Conservation (phyloP, 2,113 vertebrate species). For the Phrynosoma platyrhinos region DNA sequence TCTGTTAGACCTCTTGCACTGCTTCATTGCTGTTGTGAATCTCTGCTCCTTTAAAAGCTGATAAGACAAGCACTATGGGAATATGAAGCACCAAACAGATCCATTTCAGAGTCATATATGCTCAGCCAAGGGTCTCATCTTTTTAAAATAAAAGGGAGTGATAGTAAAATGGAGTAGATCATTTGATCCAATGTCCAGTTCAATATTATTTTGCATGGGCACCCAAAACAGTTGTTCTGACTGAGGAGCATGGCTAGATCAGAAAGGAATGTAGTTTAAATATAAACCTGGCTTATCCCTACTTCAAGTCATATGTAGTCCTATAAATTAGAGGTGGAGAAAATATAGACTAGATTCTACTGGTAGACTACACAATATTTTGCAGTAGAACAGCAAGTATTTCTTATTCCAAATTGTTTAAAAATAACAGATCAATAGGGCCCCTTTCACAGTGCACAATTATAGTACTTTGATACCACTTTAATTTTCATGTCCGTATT, state of each 20-base stretch:
- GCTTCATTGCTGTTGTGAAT: background rate
- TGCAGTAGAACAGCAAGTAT: background rate
- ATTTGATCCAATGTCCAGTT: background rate
- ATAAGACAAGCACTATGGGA: background rate
- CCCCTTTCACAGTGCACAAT: too few relatives aligned
- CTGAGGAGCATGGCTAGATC: too few relatives aligned
- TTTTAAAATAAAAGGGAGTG: too few relatives aligned
- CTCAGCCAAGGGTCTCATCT: too few relatives aligned
- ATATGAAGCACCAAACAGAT: background rate
- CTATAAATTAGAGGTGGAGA: background rate
- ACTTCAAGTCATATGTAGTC: background rate
- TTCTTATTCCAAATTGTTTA: background rate
- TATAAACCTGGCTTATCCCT: background rate
- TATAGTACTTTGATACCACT: too few relatives aligned
- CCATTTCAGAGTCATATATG: background rate
- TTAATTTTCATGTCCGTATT: too few relatives aligned
- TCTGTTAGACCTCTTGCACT: background rate
- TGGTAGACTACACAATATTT: background rate
- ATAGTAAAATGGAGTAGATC: too few relatives aligned
- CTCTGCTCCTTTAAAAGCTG: background rate
- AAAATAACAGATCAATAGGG: background rate
- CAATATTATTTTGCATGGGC: slow-evolving; percentile 1
- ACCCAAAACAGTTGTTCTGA: fast-evolving
- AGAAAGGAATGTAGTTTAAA: background rate
- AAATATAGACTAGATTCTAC: background rate